Evolutionary conservation across 2,797 vertebrate species (phyloP), one percentile per base, ranked within the genome.

Genomic region (Gymnoscopelus microlampas): DNA sequence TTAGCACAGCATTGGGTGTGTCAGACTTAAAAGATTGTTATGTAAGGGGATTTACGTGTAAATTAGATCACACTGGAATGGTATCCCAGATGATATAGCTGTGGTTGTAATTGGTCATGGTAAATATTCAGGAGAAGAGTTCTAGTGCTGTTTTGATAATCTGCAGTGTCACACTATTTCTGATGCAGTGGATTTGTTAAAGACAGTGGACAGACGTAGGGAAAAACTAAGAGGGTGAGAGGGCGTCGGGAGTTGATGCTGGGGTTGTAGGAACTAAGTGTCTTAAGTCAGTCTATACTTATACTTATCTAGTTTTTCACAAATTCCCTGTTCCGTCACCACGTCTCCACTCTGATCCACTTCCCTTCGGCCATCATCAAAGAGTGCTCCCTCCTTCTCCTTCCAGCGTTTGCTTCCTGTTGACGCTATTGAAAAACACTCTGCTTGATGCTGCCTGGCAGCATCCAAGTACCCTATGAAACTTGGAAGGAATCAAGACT

Each of bases 301-400:
- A 29, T 29, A 29, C 26, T 29, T 4, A 29, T 29, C 26, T 29
- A 29, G 26, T 35, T 35, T 5, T 7, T 35, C 32, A 35, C 32
- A 35, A 6, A 35, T 35, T 7, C 10, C 64, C 26, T 32, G 11
- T 53, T 13, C 15, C 56, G 67, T 70, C 60, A 26, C 57, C 32
- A 67, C 62, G 44, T 13, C 59, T 59, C 11, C 29, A 29, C 64
- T 84, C 67, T 81, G 60, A 82, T 74, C 48, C 48, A 54, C 57
- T 65, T 64, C 47, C 51, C 66, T 81, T 76, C 69, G 68, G 80
- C 70, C 56, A 64, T 74, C 78, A 75, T 77, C 77, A 79, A 73
- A 81, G 24, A 10, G 59, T 35, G 57, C 9, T 44, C 39, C 39
- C 39, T 66, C 19, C 23, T 60, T 48, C 15, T 73, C 44, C 63